Evolutionary conservation across 2,113 vertebrate species (phyloP).

Genomic region (Varanus salvator): DNA sequence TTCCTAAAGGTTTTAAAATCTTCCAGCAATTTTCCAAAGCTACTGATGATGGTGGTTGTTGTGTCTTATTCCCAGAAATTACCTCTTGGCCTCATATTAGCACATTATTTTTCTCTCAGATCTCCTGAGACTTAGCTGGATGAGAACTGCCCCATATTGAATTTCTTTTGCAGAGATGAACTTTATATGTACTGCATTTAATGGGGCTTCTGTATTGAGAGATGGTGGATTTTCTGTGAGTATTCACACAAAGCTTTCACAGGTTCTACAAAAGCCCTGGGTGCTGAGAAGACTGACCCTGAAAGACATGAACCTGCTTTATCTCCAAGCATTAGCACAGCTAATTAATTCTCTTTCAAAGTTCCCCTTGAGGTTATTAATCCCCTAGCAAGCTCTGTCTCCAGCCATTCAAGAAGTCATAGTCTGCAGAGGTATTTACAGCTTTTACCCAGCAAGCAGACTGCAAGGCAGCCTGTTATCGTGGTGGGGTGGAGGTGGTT

Average conservation of each 20-base stretch:
- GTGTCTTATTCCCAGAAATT: constrained; percentile 5
- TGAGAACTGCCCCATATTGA: constrained; percentile 46
- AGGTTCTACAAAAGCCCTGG: constrained; percentile 48
- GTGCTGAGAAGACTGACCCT: constrained; percentile 41
- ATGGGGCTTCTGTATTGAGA: constrained; percentile 42
- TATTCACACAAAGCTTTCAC: constrained; percentile 29
- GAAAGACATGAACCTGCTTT: constrained; percentile 59
- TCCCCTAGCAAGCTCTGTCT: constrained; percentile 63
- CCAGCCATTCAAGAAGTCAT: constrained; percentile 64
- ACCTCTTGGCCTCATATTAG: constrained; percentile 9
- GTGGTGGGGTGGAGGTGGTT: constrained; percentile 44
- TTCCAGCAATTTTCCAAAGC: constrained; percentile 29
- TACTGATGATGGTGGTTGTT: constrained; percentile 9
- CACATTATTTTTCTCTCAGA: constrained; percentile 26
- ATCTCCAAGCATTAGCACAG: constrained; percentile 66
- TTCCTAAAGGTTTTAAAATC: neutral
- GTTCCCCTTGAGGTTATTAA: constrained; percentile 49
- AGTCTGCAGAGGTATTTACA: constrained; percentile 74
- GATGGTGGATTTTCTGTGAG: constrained; percentile 11
- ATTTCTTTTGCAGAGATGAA: constrained; percentile 35
- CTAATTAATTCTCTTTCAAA: constrained; percentile 69
- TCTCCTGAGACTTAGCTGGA: constrained; percentile 40
- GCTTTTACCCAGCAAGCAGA: constrained; percentile 54
- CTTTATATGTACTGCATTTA: constrained; percentile 48
- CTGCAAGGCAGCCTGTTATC: constrained; percentile 64